Evolutionary conservation across 1,140 invertebrate species (phyloP).

Genomic region (Anastrepha ludens): DNA sequence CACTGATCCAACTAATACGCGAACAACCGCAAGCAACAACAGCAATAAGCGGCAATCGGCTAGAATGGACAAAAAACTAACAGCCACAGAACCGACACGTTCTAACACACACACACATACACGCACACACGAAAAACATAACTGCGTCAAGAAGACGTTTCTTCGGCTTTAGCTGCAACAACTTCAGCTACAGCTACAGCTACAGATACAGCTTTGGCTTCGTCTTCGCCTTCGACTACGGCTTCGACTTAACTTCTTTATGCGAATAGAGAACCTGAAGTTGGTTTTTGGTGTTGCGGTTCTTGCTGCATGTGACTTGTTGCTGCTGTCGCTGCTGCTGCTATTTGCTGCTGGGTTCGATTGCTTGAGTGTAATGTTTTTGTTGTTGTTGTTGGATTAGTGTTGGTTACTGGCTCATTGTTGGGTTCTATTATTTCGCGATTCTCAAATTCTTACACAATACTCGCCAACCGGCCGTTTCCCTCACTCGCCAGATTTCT

Average conservation of each 20-base stretch:
- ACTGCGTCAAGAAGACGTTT: slow-evolving; percentile 18
- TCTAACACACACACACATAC: slow-evolving; percentile 7
- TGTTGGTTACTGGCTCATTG: background rate
- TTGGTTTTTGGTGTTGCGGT: slow-evolving; percentile 34
- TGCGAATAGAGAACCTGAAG: background rate
- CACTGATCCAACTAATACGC: slow-evolving; percentile 52
- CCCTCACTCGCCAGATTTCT: slow-evolving; percentile 60
- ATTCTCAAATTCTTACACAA: slow-evolving; percentile 66
- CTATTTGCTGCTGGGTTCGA: background rate
- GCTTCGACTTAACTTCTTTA: background rate
- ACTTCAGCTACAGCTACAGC: slow-evolving; percentile 10
- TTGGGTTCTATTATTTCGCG: slow-evolving; percentile 71
- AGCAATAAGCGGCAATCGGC: background rate
- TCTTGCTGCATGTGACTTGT: background rate
- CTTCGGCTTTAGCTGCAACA: slow-evolving; percentile 34
- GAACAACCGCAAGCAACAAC: slow-evolving; percentile 49
- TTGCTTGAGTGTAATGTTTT: background rate
- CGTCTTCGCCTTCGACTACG: background rate
- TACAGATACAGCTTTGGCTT: background rate
- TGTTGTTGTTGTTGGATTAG: background rate
- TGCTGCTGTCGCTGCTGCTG: background rate
- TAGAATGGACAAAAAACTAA: background rate
- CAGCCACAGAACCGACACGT: slow-evolving; percentile 12
- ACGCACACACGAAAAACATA: slow-evolving; percentile 30
- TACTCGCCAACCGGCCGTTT: slow-evolving; percentile 69